Evolutionary conservation across 2,797 vertebrate genomes (phyloP), one percentile per base, ranked within the genome.

Genomic region (Ptychadena robeensis): DNA sequence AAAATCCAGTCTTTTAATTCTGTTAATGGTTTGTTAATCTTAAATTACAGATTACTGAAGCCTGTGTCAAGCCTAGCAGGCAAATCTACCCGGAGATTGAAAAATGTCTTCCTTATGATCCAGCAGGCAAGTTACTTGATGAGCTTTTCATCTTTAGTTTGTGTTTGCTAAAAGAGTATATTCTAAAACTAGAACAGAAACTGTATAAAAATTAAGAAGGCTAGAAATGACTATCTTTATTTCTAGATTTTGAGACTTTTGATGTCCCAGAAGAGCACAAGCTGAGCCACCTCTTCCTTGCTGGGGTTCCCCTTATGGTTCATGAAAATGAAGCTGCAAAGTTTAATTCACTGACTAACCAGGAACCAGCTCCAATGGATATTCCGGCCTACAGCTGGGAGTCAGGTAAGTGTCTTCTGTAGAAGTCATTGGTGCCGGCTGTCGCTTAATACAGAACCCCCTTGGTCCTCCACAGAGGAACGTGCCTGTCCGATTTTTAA

Each of bases 61-160:
- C 6, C 4, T 14, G 27, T 40, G 0, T 37, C 4, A 76, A 69
- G 73, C 5, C 75, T 59, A 10, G 75, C 59, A 90, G 93, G 85
- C 92, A 92, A 3, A 30, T 78, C 14, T 94, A 87, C 72, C 92
- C 92, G 82, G 94, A 95, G 88, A 93, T 91, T 85, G 94, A 95
- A 77, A 91, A 92, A 0, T 90, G 94, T 67, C 90, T 93, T 87
- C 88, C 91, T 25, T 91, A 78, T 69, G 88, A 92, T 88, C 93
- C 93, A 86, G 79, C 68, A 86, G 93, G 94, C 91, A 91, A 91
- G 66, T 64, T 14, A n/a, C n/a, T n/a, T n/a, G n/a, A n/a, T n/a
- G n/a, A n/a, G n/a, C n/a, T n/a, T n/a, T n/a, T n/a, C n/a, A n/a
- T n/a, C n/a, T n/a, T n/a, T n/a, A n/a, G n/a, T n/a, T n/a, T n/a